Conservation (phyloP, 2,888 invertebrate species). For the Ashinkailepas kermadecensis region DNA sequence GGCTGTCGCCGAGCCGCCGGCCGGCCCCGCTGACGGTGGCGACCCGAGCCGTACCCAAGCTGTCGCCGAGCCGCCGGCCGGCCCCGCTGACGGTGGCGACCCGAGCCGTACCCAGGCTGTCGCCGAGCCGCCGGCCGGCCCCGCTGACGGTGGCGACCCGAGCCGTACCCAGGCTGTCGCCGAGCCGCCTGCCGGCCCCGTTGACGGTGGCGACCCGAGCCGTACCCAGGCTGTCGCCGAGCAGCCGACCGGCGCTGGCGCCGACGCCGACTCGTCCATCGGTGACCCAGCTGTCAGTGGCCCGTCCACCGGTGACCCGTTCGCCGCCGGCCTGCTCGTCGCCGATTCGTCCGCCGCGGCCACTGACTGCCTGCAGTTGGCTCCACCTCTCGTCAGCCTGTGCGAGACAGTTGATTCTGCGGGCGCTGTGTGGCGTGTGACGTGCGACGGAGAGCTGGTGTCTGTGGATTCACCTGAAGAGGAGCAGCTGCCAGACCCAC, state of each 20-base stretch:
- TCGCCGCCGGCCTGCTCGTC: background rate
- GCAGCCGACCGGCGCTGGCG: too few relatives aligned
- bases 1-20: background rate
- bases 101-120: background rate
- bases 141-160: background rate
- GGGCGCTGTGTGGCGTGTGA: constrained; percentile 5
- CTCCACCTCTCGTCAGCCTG: background rate
- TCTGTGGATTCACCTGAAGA: background rate
- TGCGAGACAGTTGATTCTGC: background rate
- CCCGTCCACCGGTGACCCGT: too few relatives aligned
- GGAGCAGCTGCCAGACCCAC: background rate
- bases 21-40: background rate
- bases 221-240: background rate
- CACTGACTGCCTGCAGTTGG: too few relatives aligned
- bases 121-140: background rate
- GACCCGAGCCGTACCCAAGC: background rate
- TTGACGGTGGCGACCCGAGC: too few relatives aligned
- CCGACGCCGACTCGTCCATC: too few relatives aligned
- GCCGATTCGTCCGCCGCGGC: background rate
- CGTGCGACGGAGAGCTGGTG: background rate
- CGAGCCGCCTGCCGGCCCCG: background rate
- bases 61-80: background rate
- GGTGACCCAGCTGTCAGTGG: too few relatives aligned
- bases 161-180: background rate
- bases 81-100: background rate